These are phyloP conservation scores for Nycticryphes semicollaris DNA, from an alignment of 2,113 vertebrate species.

Conservation along the genomic window DNA sequence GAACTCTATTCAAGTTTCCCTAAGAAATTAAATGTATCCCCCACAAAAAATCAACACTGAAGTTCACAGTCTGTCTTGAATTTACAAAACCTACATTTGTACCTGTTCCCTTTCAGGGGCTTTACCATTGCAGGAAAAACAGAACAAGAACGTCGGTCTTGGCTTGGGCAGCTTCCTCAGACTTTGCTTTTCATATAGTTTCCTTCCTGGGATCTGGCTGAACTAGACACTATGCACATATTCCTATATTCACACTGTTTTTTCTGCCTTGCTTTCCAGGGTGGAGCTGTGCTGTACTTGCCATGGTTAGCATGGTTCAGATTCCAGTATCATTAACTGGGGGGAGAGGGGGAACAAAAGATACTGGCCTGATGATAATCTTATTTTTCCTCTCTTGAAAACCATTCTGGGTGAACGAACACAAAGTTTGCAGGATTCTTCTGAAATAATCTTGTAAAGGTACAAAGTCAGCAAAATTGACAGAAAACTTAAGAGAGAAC, in stretches of 20 bases:
- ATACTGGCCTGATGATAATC: neutral
- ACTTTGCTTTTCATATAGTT: neutral
- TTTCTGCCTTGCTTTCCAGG: neutral
- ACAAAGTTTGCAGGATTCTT: neutral
- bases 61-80: neutral
- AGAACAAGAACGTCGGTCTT: neutral
- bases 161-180: neutral
- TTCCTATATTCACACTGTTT: neutral
- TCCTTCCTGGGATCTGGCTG: neutral
- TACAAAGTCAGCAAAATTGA: neutral
- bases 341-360: neutral
- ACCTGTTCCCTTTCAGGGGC: neutral
- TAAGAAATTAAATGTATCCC: neutral
- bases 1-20: neutral
- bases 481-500: neutral
- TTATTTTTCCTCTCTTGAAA: neutral
- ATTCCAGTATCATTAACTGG: neutral
- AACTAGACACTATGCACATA: neutral
- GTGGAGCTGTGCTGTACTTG: neutral
- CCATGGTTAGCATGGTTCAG: rapidly evolving
- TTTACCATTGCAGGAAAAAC: neutral
- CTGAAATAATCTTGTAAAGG: neutral
- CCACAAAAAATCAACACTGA: neutral
- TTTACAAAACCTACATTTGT: neutral
- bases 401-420: neutral